Evolutionary conservation across 92 coral and sea anemone genomes (phyloP), one percentile per base, ranked within the genome.

Genomic region (Blastomussa wellsi): DNA sequence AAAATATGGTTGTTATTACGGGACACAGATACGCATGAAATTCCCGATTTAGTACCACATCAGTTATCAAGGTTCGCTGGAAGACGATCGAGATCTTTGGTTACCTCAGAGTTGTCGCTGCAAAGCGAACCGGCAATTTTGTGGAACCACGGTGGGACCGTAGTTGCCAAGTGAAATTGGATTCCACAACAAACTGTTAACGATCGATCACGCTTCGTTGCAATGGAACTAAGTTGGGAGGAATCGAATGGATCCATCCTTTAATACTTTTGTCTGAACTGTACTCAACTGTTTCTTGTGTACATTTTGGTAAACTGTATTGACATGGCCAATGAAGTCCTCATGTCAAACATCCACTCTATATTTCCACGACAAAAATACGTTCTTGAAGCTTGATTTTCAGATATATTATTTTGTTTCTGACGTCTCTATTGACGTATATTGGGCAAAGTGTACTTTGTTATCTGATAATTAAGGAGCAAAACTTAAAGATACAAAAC

Each of bases 181-280:
- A 13, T 13, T 5, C n/a, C 1, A 1, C 33, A 5, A 7, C n/a
- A n/a, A 7, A 20, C n/a, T 2, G 10, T 62, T 32, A 19, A 62
- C 68, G 44, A 38, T 38, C 44, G n/a, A 70, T 7, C 5, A 19
- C 38, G 33, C 10, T 51, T 69, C 52, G 77, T 31, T 35, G 47
- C 48, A 69, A 37, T 35, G 38, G n/a, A n/a, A n/a, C 60, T 81
- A 48, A 35, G 17, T 13, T 55, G 39, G 33, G 11, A 57, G 52
- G 38, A 74, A 74, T 83, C 81, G 42, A n/a, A n/a, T n/a, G n/a
- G n/a, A n/a, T n/a, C n/a, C n/a, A 59, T 83, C 57, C 48, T 12
- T 41, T 74, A 73, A 74, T 83, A 4, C 80, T 16, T 74, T 29
- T 74, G 39, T 59, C 62, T 29, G 31, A 4, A 31, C 47, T 20